Conservation (phyloP, 2,113 vertebrate genomes). For the Seriola aureovittata region DNA sequence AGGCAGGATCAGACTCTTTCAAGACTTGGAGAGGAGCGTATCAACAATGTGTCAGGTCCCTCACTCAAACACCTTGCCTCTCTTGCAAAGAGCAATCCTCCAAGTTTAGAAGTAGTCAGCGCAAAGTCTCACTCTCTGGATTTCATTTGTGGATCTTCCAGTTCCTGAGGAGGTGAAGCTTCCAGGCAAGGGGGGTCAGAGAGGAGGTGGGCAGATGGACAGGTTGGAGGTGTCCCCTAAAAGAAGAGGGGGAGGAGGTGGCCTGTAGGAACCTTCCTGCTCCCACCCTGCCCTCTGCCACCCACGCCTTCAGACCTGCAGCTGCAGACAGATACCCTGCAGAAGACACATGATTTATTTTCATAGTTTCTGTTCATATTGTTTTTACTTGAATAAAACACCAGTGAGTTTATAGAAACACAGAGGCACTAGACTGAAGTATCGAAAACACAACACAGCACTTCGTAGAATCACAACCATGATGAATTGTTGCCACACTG, state of each 20-base stretch:
- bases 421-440: too few species aligned
- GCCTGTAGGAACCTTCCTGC: conserved; percentile 61
- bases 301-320: conserved; percentile 75
- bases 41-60: neutral
- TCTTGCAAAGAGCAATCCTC: conserved; percentile 24
- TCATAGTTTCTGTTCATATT: neutral
- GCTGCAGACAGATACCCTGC: conserved; percentile 77
- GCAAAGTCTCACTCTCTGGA: conserved; percentile 6
- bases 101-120: conserved; percentile 30
- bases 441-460: neutral
- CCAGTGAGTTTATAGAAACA: neutral
- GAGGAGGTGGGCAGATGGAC: conserved; percentile 43
- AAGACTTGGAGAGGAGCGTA: neutral
- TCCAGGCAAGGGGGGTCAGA: conserved; percentile 69
- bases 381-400: neutral
- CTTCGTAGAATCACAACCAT: neutral
- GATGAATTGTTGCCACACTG: neutral
- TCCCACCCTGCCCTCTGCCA: conserved; percentile 69
- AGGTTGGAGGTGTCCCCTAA: conserved; percentile 19
- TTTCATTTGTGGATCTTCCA: conserved; percentile 87
- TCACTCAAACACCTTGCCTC: neutral
- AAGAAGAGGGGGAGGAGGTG: conserved; percentile 33
- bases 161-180: conserved; percentile 80
- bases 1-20: conserved; percentile 25
- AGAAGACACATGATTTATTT: neutral